These are phyloP conservation scores for Heliothis subflexa DNA, from an alignment of 1,140 invertebrate species.

Conservation along the genomic window DNA sequence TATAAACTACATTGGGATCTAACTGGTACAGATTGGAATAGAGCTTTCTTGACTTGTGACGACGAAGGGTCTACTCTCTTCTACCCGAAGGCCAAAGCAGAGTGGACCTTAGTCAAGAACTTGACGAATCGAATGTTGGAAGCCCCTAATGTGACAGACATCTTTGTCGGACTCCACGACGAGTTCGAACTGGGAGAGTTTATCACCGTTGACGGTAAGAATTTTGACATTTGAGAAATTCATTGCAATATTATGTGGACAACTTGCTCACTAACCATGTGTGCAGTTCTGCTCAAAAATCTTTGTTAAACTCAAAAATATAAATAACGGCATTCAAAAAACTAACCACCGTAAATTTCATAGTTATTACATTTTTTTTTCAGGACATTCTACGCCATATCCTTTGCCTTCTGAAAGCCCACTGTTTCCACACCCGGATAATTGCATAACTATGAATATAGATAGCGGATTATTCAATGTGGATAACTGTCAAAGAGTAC, in stretches of 20 bases:
- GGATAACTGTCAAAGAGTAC: background rate
- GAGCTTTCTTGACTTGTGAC: constrained; percentile 53
- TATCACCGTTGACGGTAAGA: constrained; percentile 57
- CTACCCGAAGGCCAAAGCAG: constrained; percentile 47
- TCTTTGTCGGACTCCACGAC: constrained; percentile 57
- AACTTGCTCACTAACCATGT: background rate
- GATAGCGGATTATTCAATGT: constrained; percentile 40
- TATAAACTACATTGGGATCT: constrained; percentile 56
- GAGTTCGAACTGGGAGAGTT: constrained; percentile 55
- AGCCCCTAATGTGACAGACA: constrained; percentile 43
- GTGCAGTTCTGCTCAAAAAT: too few species aligned
- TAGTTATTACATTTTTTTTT: constrained; percentile 9
- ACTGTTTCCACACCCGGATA: background rate
- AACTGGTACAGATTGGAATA: constrained; percentile 33
- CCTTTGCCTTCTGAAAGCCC: constrained; percentile 13
- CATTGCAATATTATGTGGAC: background rate
- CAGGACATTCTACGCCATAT: constrained; percentile 52
- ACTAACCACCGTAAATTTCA: too few species aligned
- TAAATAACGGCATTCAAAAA: too few species aligned
- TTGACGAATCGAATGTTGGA: constrained; percentile 28
- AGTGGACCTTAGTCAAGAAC: constrained; percentile 53
- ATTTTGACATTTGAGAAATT: background rate
- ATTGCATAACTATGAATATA: constrained; percentile 50
- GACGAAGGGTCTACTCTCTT: constrained; percentile 54
- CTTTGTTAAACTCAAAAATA: too few species aligned